These are phyloP conservation scores for Drosophila navojoa DNA, from an alignment of 1,140 invertebrate genomes.

Conservation along the genomic window DNA sequence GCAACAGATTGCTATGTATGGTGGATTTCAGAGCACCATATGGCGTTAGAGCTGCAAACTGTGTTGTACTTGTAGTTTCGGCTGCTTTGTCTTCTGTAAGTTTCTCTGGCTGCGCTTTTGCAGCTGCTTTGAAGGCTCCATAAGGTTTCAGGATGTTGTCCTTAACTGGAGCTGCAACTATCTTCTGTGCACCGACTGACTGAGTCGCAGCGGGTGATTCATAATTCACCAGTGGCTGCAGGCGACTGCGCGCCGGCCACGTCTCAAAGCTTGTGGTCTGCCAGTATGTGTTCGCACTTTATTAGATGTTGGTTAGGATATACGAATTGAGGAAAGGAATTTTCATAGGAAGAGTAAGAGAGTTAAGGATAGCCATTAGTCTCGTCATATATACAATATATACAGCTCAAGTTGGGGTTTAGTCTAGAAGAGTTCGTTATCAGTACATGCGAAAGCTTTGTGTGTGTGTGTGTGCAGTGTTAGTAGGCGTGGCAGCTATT, in stretches of 20 bases:
- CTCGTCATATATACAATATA: slow-evolving; percentile 45
- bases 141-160: slow-evolving; percentile 22
- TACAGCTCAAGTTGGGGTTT: slow-evolving; percentile 54
- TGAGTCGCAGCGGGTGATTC: slow-evolving; percentile 8
- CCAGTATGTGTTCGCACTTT: slow-evolving; percentile 62
- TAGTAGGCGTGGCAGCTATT: slow-evolving; percentile 17
- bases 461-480: slow-evolving; percentile 2
- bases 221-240: slow-evolving; percentile 26
- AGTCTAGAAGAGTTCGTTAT: slow-evolving; percentile 11
- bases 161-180: slow-evolving; percentile 14
- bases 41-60: slow-evolving; percentile 9
- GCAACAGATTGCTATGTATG: slow-evolving; percentile 17
- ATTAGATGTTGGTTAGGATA: slow-evolving; percentile 31
- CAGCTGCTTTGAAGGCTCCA: slow-evolving; percentile 36
- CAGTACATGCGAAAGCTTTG: slow-evolving; percentile 31
- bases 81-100: not conserved
- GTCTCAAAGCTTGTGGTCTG: slow-evolving; percentile 67
- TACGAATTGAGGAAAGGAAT: slow-evolving; percentile 12
- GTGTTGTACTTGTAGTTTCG: not conserved
- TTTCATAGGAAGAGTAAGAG: slow-evolving; percentile 19
- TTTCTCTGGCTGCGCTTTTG: slow-evolving; percentile 32
- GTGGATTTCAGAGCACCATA: slow-evolving; percentile 35
- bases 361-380: slow-evolving; percentile 53
- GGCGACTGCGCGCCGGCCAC: slow-evolving; percentile 59
- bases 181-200: slow-evolving; percentile 5